Percentiles rank a stretch among this genome's conserved stretches.
phyloP scores from a whole-genome alignment of 1,140 invertebrate species.

The Nephila pilipes region DNA sequence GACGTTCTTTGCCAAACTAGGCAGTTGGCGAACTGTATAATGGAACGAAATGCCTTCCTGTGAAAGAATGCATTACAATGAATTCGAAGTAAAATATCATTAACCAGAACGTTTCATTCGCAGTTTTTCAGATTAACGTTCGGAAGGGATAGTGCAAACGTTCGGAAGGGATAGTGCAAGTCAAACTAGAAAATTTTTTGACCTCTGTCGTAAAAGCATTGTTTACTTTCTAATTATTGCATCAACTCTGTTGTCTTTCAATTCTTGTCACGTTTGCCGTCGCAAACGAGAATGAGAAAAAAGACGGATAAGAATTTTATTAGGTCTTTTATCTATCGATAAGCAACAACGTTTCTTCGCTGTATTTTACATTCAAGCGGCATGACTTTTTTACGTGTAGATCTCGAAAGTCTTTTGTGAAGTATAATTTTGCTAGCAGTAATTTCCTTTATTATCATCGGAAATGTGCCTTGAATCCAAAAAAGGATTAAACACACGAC shows the following conservation, averaged over 20 bases:
- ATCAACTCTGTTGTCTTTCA: neutral
- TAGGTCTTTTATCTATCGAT: neutral
- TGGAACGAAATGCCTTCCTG: neutral
- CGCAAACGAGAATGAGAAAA: neutral
- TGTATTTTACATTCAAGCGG: neutral
- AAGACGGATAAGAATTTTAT: neutral
- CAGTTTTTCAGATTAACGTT: no score
- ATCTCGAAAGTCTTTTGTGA: conserved; percentile 14
- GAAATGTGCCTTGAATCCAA: conserved; percentile 33
- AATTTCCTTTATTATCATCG: neutral
- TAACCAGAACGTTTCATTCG: no score
- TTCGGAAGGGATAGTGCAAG: neutral
- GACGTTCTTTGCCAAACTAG: conserved; percentile 37
- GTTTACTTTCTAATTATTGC: neutral
- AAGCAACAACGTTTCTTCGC: neutral
- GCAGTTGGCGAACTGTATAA: conserved; percentile 13
- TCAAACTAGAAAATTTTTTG: neutral
- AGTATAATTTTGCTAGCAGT: conserved; percentile 2
- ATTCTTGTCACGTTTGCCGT: neutral
- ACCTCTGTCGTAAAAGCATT: neutral
- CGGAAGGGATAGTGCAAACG: no score
- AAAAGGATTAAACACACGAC: neutral
- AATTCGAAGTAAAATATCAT: neutral
- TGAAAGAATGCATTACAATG: neutral
- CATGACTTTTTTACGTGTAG: neutral